Evolutionary conservation across 2,888 invertebrate genomes (phyloP).

Genomic region (Plusia festucae): DNA sequence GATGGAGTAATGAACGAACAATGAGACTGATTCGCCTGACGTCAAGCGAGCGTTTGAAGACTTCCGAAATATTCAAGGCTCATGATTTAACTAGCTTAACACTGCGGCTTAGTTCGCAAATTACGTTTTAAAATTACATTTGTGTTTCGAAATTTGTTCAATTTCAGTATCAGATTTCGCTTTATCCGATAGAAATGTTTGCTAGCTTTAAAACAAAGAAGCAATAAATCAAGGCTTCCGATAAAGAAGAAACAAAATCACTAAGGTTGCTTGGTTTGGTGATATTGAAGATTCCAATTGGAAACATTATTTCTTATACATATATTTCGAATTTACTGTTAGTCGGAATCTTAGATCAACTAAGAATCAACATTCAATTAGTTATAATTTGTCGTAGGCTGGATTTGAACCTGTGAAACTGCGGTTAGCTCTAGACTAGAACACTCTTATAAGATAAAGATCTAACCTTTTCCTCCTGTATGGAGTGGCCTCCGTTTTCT

Average conservation of each 20-base stretch:
- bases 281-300: not conserved
- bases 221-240: too few species aligned
- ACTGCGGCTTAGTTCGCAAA: constrained; percentile 12
- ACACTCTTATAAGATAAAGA: constrained; percentile 24
- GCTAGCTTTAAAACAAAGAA: too few species aligned
- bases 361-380: not conserved
- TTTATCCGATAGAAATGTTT: not conserved
- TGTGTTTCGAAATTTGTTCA: not conserved
- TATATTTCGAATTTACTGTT: not conserved
- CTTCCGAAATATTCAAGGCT: constrained; percentile 86
- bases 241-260: too few species aligned
- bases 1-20: constrained; percentile 81
- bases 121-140: not conserved
- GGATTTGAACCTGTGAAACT: too few species aligned
- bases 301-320: not conserved
- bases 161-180: not conserved
- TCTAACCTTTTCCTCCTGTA: constrained; percentile 88
- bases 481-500: constrained; percentile 84
- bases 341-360: not conserved
- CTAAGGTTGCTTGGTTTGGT: too few species aligned
- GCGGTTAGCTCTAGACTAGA: constrained; percentile 5
- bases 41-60: constrained; percentile 73
- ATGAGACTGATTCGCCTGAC: constrained; percentile 75
- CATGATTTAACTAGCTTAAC: constrained; percentile 58
- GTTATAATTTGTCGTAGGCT: not conserved